Evolutionary conservation across 2,888 invertebrate species (phyloP).

Genomic region (Anthrax anthrax): DNA sequence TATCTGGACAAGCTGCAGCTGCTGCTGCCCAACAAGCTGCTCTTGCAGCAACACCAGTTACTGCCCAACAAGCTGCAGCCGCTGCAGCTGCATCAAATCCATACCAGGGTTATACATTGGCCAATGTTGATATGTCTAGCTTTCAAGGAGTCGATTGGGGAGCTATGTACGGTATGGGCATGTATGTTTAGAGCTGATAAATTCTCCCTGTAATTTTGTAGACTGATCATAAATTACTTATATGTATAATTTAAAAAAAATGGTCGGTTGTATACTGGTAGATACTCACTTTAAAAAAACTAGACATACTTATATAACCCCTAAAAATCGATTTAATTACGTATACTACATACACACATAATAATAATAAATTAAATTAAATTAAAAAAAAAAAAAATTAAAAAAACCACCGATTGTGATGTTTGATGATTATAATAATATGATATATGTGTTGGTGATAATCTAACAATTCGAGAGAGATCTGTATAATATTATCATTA

Average conservation of each 20-base stretch:
- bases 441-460: not conserved
- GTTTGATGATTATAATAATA: constrained; percentile 7
- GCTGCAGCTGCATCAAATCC: constrained; percentile 53
- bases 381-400: constrained; percentile 13
- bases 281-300: constrained; percentile 6
- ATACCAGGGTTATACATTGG: constrained; percentile 63
- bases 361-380: constrained; percentile 3
- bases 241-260: not conserved
- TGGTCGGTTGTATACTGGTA: constrained; percentile 1
- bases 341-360: no score
- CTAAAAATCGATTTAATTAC: no score
- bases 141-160: constrained; percentile 88
- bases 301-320: constrained; percentile 3
- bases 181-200: constrained; percentile 49
- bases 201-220: not conserved
- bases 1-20: constrained; percentile 36
- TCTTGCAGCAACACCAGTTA: constrained; percentile 30
- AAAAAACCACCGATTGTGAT: constrained; percentile 36
- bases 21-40: constrained; percentile 21
- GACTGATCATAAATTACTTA: no score
- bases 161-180: constrained; percentile 83
- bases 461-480: not conserved
- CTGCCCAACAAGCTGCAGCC: constrained; percentile 44
- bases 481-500: constrained; percentile 1
- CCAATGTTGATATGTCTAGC: constrained; percentile 83